Evolutionary conservation across 2,113 vertebrate genomes (phyloP), one percentile per base, ranked within the genome.

Genomic region (Candoia aspera): DNA sequence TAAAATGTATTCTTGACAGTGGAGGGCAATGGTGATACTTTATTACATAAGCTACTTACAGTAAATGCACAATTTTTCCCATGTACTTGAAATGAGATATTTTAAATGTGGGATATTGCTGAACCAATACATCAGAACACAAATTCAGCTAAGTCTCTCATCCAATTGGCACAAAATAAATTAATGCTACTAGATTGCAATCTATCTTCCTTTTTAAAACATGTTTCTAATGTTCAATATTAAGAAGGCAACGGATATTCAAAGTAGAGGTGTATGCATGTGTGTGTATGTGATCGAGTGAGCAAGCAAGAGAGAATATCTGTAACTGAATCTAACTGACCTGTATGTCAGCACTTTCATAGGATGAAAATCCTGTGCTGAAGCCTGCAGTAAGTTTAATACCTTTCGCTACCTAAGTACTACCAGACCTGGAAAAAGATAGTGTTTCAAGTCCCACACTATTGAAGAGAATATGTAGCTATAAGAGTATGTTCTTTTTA

Each of bases 1-100:
- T 23, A n/a, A 29, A 94, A 95, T 91, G 73, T 90, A 79, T 55
- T 95, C 93, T 64, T 84, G 58, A 94, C 92, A 90, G 87, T 46
- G 94, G 90, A 95, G 93, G 49, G 46, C 84, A 95, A 85, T 91
- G 93, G 0, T 24, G 86, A 87, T 92, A 92, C 26, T 37, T 57
- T 42, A 9, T 33, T 54, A 13, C 21, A 68, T 10, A 68, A 29
- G 17, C 9, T 84, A 12, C n/a, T 91, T 86, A n/a, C n/a, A n/a
- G n/a, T n/a, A 26, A 60, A 64, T 23, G 26, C 49, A 86, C 21
- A 11, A 58, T 23, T 23, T 37, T 2, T 2, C 19, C 64, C 64
- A 73, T 13, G 33, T 59, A n/a, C 1, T 33, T 58, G 26, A 90
- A 26, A 53, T 26, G 37, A 84, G 19, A 24, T 26, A 57, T 83